Evolutionary conservation across 2,797 vertebrate species (phyloP).

Genomic region (Taeniopygia guttata): DNA sequence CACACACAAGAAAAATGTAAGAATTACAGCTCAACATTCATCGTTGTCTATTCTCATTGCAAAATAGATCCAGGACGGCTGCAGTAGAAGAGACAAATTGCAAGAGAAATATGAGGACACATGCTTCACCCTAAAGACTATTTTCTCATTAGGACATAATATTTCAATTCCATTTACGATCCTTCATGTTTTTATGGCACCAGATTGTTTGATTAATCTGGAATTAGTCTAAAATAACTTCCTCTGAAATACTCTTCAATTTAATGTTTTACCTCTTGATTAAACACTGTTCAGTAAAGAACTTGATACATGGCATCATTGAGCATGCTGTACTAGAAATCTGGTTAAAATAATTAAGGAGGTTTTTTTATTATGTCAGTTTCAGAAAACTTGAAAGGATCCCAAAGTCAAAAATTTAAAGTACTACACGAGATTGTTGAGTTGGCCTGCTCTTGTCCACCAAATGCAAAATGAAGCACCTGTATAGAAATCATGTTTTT

Average conservation of each 20-base stretch:
- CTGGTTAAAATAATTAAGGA: background rate
- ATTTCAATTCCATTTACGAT: background rate
- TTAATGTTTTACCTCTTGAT: background rate
- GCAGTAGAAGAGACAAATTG: background rate
- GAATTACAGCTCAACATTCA: background rate
- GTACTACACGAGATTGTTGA: background rate
- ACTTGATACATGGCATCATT: accelerated
- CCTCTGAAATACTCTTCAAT: background rate
- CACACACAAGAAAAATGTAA: background rate
- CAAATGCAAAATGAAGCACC: background rate
- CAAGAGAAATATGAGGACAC: background rate
- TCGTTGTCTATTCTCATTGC: background rate
- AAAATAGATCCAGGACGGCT: background rate
- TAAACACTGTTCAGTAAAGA: background rate
- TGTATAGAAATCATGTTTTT: background rate
- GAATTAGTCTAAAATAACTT: background rate
- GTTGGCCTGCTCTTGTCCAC: background rate
- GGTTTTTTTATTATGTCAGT: accelerated
- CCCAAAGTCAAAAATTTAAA: background rate
- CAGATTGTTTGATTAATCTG: background rate
- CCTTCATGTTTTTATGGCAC: background rate
- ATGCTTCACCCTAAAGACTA: background rate
- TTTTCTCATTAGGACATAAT: background rate
- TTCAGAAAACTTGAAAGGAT: background rate
- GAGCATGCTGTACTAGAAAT: background rate